Conservation (phyloP, 2,113 vertebrate species). For the Pavo muticus region DNA sequence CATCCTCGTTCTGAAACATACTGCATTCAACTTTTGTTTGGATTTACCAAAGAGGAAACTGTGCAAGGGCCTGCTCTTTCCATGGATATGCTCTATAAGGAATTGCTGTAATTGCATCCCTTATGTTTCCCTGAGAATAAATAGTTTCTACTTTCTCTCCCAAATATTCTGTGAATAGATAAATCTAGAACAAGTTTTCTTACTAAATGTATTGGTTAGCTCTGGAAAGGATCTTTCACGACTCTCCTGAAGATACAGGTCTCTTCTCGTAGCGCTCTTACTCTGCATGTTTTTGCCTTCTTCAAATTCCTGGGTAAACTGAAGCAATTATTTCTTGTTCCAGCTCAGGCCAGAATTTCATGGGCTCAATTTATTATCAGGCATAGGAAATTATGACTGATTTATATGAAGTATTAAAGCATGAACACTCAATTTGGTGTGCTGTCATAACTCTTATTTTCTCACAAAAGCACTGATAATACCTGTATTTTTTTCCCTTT, state of each 20-base stretch:
- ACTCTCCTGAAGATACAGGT: neutral
- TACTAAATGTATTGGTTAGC: neutral
- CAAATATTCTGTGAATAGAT: neutral
- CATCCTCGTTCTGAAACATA: neutral
- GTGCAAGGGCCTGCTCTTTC: neutral
- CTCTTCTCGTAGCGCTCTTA: neutral
- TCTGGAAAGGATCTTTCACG: neutral
- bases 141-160: neutral
- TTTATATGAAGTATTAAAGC: neutral
- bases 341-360: neutral
- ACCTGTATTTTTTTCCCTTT: neutral
- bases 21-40: neutral
- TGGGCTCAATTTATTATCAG: neutral
- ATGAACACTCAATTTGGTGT: neutral
- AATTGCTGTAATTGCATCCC: neutral
- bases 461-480: neutral
- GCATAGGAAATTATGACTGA: neutral
- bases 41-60: neutral
- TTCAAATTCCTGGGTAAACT: neutral
- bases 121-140: neutral
- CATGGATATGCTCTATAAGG: neutral
- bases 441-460: conserved; percentile 20
- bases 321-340: neutral
- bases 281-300: neutral
- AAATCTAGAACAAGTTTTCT: neutral